phyloP scores from a whole-genome alignment of 2,797 vertebrate genomes.

The Peromyscus eremicus region DNA sequence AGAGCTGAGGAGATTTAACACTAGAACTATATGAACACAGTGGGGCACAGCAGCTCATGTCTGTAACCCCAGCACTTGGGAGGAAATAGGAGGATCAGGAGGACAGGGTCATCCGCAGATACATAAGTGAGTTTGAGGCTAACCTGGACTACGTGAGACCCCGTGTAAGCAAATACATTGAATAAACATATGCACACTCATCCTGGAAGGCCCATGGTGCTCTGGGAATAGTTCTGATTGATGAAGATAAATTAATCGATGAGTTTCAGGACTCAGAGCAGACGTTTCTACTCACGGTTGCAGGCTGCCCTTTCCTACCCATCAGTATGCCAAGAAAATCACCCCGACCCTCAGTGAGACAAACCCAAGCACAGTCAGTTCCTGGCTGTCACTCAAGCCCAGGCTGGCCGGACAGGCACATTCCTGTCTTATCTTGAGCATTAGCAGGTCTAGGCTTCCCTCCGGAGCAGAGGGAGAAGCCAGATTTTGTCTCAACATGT shows the following conservation, averaged over 20 bases:
- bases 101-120: neutral
- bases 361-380: slow-evolving; percentile 34
- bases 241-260: neutral
- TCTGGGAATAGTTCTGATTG: neutral
- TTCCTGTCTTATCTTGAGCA: slow-evolving; percentile 64
- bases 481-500: neutral
- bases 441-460: slow-evolving; percentile 2
- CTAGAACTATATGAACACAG: slow-evolving; percentile 2
- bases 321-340: neutral
- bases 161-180: neutral
- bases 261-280: neutral
- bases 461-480: slow-evolving; percentile 55
- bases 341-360: neutral
- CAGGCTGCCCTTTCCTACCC: neutral
- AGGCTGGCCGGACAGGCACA: slow-evolving; percentile 1
- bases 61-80: neutral
- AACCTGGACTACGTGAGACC: neutral
- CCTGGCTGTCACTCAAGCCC: neutral
- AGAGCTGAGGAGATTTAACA: neutral
- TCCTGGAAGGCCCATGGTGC: neutral
- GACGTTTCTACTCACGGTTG: neutral
- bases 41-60: neutral
- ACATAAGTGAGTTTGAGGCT: neutral
- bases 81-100: neutral
- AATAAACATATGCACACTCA: neutral